Evolutionary conservation across 2,888 invertebrate species (phyloP).

Genomic region (Temnothorax unifasciatus): DNA sequence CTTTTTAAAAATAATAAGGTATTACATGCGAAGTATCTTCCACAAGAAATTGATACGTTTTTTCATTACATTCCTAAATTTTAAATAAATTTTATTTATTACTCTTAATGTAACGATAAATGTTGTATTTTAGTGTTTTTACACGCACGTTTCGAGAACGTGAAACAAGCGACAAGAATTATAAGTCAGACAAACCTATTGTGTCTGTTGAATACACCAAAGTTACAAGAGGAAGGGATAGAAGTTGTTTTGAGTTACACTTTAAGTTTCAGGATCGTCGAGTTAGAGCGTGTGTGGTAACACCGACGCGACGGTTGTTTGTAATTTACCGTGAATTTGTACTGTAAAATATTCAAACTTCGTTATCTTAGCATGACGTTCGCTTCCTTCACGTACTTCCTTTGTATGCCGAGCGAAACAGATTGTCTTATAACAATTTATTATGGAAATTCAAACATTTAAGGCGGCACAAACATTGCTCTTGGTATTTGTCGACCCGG

Average conservation of each 20-base stretch:
- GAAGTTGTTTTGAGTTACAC: slow-evolving; percentile 56
- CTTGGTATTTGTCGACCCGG: slow-evolving; percentile 8
- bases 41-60: background rate
- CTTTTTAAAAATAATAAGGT: background rate
- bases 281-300: slow-evolving; percentile 39
- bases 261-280: slow-evolving; percentile 49
- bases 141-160: background rate
- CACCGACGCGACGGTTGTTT: slow-evolving; percentile 35
- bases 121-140: background rate
- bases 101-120: background rate
- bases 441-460: slow-evolving; percentile 46
- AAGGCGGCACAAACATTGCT: slow-evolving; percentile 5
- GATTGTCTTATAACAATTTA: slow-evolving; percentile 41
- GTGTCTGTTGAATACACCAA: slow-evolving; percentile 13
- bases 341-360: slow-evolving; percentile 52
- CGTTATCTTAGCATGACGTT: slow-evolving; percentile 40
- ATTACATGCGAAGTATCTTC: background rate
- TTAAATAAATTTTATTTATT: background rate
- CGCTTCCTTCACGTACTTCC: slow-evolving; percentile 36
- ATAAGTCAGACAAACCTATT: slow-evolving; percentile 22
- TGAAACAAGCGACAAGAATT: slow-evolving; percentile 35
- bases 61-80: background rate
- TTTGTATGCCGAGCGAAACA: slow-evolving; percentile 15
- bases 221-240: slow-evolving; percentile 30
- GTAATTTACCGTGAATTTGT: slow-evolving; percentile 40